Percentiles rank a stretch among this genome's conserved stretches.
Evolutionary conservation across 2,113 vertebrate genomes (phyloP).

Genomic region (Gymnogyps californianus): DNA sequence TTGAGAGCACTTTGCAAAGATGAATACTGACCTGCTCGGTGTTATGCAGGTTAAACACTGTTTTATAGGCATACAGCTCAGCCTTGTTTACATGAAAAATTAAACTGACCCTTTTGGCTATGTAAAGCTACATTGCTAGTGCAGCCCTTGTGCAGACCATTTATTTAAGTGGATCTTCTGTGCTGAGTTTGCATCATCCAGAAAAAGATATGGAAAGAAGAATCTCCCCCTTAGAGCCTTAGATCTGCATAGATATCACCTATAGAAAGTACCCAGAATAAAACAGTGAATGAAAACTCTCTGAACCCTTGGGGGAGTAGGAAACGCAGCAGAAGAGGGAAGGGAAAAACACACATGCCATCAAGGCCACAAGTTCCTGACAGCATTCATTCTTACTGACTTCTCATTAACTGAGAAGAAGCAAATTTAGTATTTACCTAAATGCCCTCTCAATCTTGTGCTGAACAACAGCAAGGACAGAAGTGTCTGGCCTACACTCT

Average conservation of each 20-base stretch:
- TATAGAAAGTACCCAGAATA: not conserved
- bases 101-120: not conserved
- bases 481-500: not conserved
- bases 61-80: not conserved
- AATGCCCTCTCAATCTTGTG: not conserved
- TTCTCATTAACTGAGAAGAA: not conserved
- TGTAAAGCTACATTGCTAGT: not conserved
- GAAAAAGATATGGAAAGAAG: not conserved
- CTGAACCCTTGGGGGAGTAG: not conserved
- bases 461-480: not conserved
- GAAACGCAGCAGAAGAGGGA: not conserved
- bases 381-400: not conserved
- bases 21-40: not conserved
- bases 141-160: not conserved
- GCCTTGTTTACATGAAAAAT: conserved; percentile 17
- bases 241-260: not conserved
- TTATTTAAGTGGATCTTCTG: not conserved
- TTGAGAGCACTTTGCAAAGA: conserved; percentile 21
- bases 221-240: not conserved
- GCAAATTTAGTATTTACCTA: not conserved
- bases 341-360: not conserved
- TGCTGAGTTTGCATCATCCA: not conserved
- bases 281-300: not conserved
- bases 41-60: not conserved
- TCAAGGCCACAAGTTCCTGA: not conserved